These are phyloP conservation scores for Rousettus madagascariensis DNA, from an alignment of 2,797 vertebrate genomes.

Conservation along the genomic window DNA sequence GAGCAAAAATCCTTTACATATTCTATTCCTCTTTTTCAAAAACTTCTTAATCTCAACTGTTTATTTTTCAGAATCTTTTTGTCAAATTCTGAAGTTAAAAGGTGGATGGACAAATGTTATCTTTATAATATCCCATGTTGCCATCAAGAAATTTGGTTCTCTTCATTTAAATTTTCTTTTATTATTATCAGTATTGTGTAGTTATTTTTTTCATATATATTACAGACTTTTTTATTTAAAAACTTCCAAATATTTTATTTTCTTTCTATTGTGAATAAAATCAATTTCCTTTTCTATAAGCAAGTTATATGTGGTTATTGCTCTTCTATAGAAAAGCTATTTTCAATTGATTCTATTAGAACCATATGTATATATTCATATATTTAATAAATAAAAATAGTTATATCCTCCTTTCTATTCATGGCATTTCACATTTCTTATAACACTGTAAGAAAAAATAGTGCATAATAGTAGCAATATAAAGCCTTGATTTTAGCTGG, in stretches of 20 bases:
- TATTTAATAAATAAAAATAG: background rate
- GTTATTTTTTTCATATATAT: background rate
- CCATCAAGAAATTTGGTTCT: background rate
- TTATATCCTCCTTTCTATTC: background rate
- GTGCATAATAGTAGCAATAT: background rate
- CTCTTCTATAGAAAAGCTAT: background rate
- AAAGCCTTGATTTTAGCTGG: background rate
- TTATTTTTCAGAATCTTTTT: background rate
- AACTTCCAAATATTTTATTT: background rate
- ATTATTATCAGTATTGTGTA: background rate
- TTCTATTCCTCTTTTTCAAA: background rate
- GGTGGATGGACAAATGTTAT: background rate
- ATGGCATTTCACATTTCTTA: background rate
- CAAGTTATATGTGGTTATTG: background rate
- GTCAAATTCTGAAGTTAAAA: conserved; percentile 21
- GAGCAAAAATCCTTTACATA: background rate
- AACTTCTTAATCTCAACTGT: background rate
- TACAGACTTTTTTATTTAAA: background rate
- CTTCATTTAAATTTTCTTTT: background rate
- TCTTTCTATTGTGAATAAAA: background rate
- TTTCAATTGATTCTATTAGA: background rate
- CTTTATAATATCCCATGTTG: background rate
- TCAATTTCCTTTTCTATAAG: background rate
- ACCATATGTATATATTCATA: background rate
- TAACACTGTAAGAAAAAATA: background rate